A percentile compares a stretch with the other conserved stretches of the same genome.
Conservation (phyloP, 1,140 invertebrate species). For the Littorina saxatilis region DNA sequence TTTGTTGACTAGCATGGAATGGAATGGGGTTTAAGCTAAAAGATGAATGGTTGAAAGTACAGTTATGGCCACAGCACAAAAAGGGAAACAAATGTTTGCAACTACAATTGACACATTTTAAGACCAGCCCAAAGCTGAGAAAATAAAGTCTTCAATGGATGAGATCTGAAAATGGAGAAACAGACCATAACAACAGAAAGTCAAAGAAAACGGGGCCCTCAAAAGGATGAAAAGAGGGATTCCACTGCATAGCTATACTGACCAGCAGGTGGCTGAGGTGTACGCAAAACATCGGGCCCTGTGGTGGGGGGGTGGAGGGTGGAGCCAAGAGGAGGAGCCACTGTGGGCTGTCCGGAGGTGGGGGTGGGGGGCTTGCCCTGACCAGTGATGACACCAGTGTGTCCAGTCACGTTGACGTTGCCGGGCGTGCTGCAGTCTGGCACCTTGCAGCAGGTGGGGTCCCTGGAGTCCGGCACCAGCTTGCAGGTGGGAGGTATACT, state of each 20-base stretch:
- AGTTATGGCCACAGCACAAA: too few relatives aligned
- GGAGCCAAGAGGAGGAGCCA: background rate
- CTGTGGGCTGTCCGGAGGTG: slow-evolving; percentile 33
- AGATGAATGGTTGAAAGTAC: too few relatives aligned
- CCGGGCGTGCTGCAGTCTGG: slow-evolving; percentile 53
- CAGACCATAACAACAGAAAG: too few relatives aligned
- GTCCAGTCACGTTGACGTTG: slow-evolving; percentile 27
- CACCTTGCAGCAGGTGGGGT: slow-evolving; percentile 58
- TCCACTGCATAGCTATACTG: background rate
- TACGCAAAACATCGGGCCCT: background rate
- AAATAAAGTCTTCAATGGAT: too few relatives aligned
- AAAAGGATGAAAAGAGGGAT: too few relatives aligned
- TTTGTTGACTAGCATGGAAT: too few relatives aligned
- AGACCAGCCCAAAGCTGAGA: too few relatives aligned
- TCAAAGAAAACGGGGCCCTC: too few relatives aligned
- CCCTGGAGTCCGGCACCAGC: slow-evolving; percentile 60
- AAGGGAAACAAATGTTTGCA: too few relatives aligned
- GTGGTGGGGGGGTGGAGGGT: background rate
- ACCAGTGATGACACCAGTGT: slow-evolving; percentile 40
- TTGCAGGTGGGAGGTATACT: slow-evolving; percentile 43
- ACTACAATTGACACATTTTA: too few relatives aligned
- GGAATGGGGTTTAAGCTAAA: too few relatives aligned
- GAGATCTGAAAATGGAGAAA: too few relatives aligned
- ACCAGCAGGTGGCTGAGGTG: background rate
- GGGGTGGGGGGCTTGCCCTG: slow-evolving; percentile 35